Conservation (phyloP, 2,797 vertebrate species). For the Chromobotia macracanthus region DNA sequence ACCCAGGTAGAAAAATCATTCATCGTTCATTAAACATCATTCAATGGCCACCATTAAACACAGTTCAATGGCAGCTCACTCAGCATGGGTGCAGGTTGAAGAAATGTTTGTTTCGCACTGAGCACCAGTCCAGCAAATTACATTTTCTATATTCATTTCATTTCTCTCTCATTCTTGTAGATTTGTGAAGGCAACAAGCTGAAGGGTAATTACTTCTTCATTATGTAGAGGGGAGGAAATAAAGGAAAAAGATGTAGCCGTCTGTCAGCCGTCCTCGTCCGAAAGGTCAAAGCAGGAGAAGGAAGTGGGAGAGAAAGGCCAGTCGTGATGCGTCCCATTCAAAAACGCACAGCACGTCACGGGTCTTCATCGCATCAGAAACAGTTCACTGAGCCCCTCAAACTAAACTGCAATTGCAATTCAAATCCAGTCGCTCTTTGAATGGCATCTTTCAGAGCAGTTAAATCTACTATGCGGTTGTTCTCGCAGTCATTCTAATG, state of each 20-base stretch:
- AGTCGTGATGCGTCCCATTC: slow-evolving; percentile 43
- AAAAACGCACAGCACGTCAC: slow-evolving; percentile 43
- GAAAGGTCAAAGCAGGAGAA: slow-evolving; percentile 45
- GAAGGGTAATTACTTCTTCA: slow-evolving; percentile 47
- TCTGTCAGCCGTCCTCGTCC: slow-evolving; percentile 44
- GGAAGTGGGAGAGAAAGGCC: slow-evolving; percentile 37
- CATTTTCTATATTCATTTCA: slow-evolving; percentile 25
- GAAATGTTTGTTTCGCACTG: slow-evolving; percentile 13
- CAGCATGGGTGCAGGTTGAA: not conserved
- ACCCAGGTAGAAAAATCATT: slow-evolving; percentile 7
- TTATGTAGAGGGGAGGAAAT: slow-evolving; percentile 38
- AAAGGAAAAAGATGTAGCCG: slow-evolving; percentile 39
- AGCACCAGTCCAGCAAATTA: slow-evolving; percentile 11
- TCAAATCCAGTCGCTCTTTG: slow-evolving; percentile 29
- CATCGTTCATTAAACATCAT: slow-evolving; percentile 34
- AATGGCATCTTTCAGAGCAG: slow-evolving; percentile 22
- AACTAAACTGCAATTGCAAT: slow-evolving; percentile 38
- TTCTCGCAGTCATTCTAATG: slow-evolving; percentile 20
- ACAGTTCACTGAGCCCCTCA: slow-evolving; percentile 38
- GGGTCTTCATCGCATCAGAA: slow-evolving; percentile 41
- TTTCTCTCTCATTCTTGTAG: not conserved
- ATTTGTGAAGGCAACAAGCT: slow-evolving; percentile 32
- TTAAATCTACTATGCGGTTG: slow-evolving; percentile 18
- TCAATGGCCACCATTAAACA: slow-evolving; percentile 5
- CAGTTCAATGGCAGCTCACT: slow-evolving; percentile 3